phyloP scores from a whole-genome alignment of 2,888 invertebrate genomes.

The Tubulanus polymorphus region DNA sequence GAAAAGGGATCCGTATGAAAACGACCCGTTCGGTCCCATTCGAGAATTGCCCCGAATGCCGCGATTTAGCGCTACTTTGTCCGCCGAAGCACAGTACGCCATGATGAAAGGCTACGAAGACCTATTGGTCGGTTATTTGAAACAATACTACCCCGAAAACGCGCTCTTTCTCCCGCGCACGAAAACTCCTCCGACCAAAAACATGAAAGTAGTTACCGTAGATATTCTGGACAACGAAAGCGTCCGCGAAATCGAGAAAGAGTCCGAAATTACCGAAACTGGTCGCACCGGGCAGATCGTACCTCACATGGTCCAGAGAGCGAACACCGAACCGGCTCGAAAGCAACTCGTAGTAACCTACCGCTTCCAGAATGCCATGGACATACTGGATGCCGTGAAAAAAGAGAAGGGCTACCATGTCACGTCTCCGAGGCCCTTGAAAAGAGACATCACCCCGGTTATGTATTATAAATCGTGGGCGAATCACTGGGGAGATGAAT shows the following conservation, averaged over 20 bases:
- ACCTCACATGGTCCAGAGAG: neutral
- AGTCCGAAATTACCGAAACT: neutral
- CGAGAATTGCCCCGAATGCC: conserved; percentile 34
- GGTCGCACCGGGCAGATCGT: neutral
- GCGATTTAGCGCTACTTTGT: conserved; percentile 41
- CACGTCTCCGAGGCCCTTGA: conserved; percentile 29
- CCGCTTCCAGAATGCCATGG: conserved; percentile 43
- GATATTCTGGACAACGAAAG: neutral
- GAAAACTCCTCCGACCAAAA: conserved; percentile 21
- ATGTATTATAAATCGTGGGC: conserved; percentile 85
- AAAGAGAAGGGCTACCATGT: conserved; percentile 23
- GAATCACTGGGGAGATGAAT: conserved; percentile 72
- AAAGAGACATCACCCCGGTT: conserved; percentile 56
- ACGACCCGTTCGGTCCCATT: no score
- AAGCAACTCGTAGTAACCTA: conserved; percentile 34
- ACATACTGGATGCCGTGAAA: conserved; percentile 37
- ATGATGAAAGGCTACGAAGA: conserved; percentile 49
- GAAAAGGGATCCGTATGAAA: no score
- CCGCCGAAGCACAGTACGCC: conserved; percentile 46
- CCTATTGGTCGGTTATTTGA: conserved; percentile 19
- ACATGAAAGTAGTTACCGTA: neutral
- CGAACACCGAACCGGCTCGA: conserved; percentile 11
- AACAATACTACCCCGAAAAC: conserved; percentile 24
- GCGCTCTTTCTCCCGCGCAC: conserved; percentile 24
- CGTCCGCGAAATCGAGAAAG: neutral